Base-by-base conservation (phyloP, 2,888 invertebrate genomes). In the Melolontha melolontha region DNA sequence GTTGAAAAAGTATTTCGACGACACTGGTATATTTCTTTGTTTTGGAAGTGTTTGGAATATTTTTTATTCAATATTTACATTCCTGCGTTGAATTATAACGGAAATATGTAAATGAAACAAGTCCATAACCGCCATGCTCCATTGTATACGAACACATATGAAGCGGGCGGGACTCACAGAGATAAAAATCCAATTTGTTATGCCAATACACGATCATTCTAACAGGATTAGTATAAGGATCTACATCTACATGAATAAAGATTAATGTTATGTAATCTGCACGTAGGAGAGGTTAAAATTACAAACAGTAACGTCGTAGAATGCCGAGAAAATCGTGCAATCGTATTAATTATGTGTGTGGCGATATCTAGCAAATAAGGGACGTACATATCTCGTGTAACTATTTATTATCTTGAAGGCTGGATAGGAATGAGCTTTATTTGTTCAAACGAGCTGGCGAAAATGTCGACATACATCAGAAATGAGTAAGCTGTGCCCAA, bases 181-280 rank as follows among this genome's bases (percentile, higher is more conserved):
- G 50, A 50, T 50, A 40, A 55, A 55, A 55, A 39, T 27, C 55
- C 55, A 39, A 55, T 55, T 55, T 55, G 55, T 55, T 41, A 40
- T 17, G 55, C 16, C 39, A 55, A 27, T 55, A 55, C n/a, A 5
- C 54, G 54, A 29, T 39, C 29, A 54, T 2, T 34, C 12, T 54
- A 54, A 55, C 55, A 55, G 55, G 55, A 55, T 55, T 55, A 39
- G 55, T 40, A 55, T 55, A 55, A 55, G 55, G 55, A 55, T 55
- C 55, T 55, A 55, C 34, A 10, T 6, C 34, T 1, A 34, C 22
- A 40, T 55, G 41, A 55, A 55, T 55, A 55, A 40, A 55, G 39
- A 55, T 27, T 40, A 17, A 41, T 41, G 55, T 55, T 55, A 55
- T 34, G 55, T 40, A 55, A 55, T 40, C 34, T 40, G 40, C 55